Base-by-base conservation (phyloP, 2,113 vertebrate genomes). In the Alaudala cheleensis region DNA sequence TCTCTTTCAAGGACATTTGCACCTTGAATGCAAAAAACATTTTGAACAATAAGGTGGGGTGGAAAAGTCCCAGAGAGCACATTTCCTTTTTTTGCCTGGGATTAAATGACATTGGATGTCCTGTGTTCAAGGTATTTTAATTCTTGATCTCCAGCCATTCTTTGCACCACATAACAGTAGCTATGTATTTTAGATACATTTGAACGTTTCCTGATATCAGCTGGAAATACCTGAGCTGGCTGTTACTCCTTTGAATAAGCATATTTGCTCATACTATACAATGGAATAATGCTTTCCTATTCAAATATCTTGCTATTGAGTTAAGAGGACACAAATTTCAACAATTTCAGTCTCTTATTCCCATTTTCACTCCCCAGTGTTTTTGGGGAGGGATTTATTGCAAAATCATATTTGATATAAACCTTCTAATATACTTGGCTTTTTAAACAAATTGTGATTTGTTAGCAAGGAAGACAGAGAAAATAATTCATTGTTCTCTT, bases 171-270 rank as follows among this genome's bases (percentile, higher is more conserved):
- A 11, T 69, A 92, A 37, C 34, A 81, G 66, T 67, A 87, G 42
- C 81, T 95, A 28, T 88, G 74, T 94, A 44, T 86, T 94, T 88
- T 95, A 93, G 91, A 94, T 94, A 96, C 80, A 85, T 80, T 31
- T 66, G 47, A 86, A 45, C 0, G 2, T 82, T 88, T 82, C 34
- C 50, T 58, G 74, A 51, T 93, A 95, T 18, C 71, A 51, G 66
- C 82, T 90, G 61, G 78, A 76, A 93, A 61, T 81, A 88, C 61
- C 42, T 1, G 29, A 69, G 45, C 61, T 89, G 42, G 40, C 58
- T 90, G 58, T 58, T 86, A 56, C 26, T 85, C 12, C 69, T 67
- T 40, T 73, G 64, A 77, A 71, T 67, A 86, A 70, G 13, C 40
- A 7, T 66, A 54, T 80, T 82, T 86, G 47, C 33, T 82, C 73